Base-by-base conservation (phyloP, 1,140 invertebrate species). In the Holcopasites calliopsidis region DNA sequence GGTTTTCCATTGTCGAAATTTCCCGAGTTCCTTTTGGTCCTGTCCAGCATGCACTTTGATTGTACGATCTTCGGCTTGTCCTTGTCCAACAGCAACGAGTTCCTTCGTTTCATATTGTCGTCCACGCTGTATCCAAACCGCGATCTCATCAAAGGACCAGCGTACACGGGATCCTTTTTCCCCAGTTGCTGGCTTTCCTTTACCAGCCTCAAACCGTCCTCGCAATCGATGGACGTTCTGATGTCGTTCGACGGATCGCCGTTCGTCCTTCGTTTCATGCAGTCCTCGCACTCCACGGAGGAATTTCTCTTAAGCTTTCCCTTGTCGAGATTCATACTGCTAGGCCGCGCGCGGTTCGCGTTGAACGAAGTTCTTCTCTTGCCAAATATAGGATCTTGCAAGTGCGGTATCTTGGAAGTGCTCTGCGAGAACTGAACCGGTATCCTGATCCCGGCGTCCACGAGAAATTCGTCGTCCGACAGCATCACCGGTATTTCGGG, bases 391-490 rank as follows among this genome's bases (percentile, higher is more conserved):
- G 89, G 86, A 33, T 91, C 88, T 52, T 88, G 88, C 0, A 89
- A 60, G 47, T 89, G 90, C 2, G 90, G 90, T 57, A 92, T 91
- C 54, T 92, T 44, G 85, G 89, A 49, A 77, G 71, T 28, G 80
- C 86, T 66, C n/a, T 87, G 87, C 2, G 86, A 79, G n/a, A 91
- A 76, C 57, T 91, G 89, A 0, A 80, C 74, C 0, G 90, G 90
- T 54, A 93, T 92, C 44, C 90, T 90, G 33, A 93, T 91, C 10
- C 92, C 92, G 3, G 92, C 90, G 62, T 93, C 92, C 7, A 93
- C 91, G 64, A 92, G 87, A 76, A 93, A 93, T 60, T 93, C 92
- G 64, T 92, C 90, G 49, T 91, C 88, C 55, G 90, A 81, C 23
- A 91, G 78, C 18, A 84, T 89, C 21, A 86, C 81, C 21, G 90